Evolutionary conservation across 2,797 vertebrate species (phyloP), one percentile per base, ranked within the genome.

Genomic region (Sebastes jordani): DNA sequence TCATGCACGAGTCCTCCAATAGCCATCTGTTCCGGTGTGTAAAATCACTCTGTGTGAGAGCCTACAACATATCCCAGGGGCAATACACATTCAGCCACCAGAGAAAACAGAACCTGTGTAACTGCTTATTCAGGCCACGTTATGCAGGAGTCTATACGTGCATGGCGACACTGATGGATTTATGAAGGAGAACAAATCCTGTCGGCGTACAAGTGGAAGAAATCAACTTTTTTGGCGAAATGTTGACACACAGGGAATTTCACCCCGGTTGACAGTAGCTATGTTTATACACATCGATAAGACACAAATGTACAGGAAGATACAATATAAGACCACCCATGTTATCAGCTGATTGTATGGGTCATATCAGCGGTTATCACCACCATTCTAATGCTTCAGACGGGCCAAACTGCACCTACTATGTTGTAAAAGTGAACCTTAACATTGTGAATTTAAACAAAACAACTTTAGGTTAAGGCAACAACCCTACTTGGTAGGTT

Each of bases 11-110:
- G 71, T 90, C 86, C 78, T 78, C 83, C 85, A 74, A 86, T 67
- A 83, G 84, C 95, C 95, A 95, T 95, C 94, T 96, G 95, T 88
- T 94, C 87, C 84, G 11, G 70, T 74, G 54, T 92, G 91, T 94
- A 90, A 78, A 88, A 89, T 86, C 84, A 86, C 71, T 85, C 82
- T 73, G 75, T 83, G 85, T 78, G 81, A 78, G 80, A 87, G 82
- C 62, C 74, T 58, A 27, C 52, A 72, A 74, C 63, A n/a, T 38
- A 46, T 88, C 93, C 89, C 89, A 68, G 14, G 84, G 86, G 89
- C 71, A 27, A 11, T 6, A 22, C 66, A 27, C 73, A 30, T 68
- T 68, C 84, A 76, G 64, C 69, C 80, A 38, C 76, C n/a, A 46
- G 46, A 72, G 70, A 61, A 78, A 87, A 68, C 32, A 46, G 9